Evolutionary conservation across 2,113 vertebrate genomes (phyloP).

Genomic region (Corythoichthys intestinalis): DNA sequence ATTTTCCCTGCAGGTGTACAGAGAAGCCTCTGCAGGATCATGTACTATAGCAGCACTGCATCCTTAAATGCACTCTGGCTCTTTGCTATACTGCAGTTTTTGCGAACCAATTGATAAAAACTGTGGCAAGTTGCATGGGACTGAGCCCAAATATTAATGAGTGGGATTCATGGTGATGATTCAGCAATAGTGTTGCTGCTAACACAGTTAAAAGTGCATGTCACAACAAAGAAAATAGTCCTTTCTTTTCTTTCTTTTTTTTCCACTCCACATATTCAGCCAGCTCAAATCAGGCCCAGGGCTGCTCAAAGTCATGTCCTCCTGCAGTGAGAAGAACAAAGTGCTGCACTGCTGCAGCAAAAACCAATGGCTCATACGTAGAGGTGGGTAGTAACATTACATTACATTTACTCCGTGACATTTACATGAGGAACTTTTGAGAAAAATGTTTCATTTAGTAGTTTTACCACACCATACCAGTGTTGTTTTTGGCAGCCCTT

Average conservation of each 20-base stretch:
- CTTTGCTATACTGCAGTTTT: conserved; percentile 22
- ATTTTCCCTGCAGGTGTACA: conserved; percentile 55
- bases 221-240: background rate
- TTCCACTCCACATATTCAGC: conserved; percentile 24
- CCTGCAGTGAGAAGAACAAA: conserved; percentile 54
- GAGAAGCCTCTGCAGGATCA: conserved; percentile 37
- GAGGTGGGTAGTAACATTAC: too few relatives aligned
- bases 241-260: background rate
- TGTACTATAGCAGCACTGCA: conserved; percentile 41
- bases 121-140: conserved; percentile 8
- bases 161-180: conserved; percentile 28
- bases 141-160: conserved; percentile 16
- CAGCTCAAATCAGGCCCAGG: conserved; percentile 33
- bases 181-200: conserved; percentile 20
- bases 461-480: too few relatives aligned
- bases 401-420: too few relatives aligned
- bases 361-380: conserved; percentile 35
- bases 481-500: too few relatives aligned
- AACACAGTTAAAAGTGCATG: background rate
- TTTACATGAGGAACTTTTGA: too few relatives aligned
- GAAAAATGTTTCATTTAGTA: too few relatives aligned
- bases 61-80: conserved; percentile 29
- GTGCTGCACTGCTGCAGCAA: conserved; percentile 65
- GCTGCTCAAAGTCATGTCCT: conserved; percentile 37
- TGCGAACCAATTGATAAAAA: background rate